A percentile compares a stretch with the other conserved stretches of the same genome.
These are phyloP conservation scores for Amyelois transitella DNA, from an alignment of 1,140 invertebrate species.

Conservation along the genomic window DNA sequence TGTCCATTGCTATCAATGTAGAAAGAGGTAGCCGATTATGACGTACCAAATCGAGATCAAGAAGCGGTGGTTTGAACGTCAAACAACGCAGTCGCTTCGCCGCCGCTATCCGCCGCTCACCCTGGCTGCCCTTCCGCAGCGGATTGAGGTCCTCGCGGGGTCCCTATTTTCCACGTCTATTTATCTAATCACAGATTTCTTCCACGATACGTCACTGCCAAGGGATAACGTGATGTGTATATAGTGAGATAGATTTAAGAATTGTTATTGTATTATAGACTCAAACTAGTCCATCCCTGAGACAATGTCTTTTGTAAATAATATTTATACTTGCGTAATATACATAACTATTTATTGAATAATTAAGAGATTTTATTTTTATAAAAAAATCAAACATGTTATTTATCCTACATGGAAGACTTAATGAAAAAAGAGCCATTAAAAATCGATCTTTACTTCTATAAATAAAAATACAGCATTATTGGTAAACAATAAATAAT, in stretches of 20 bases:
- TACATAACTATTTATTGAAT: conserved; percentile 13
- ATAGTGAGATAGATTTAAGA: conserved; percentile 58
- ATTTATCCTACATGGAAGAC: not conserved
- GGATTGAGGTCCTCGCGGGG: conserved; percentile 16
- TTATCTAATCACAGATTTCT: conserved; percentile 26
- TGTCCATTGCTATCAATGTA: conserved; percentile 78
- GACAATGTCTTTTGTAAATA: conserved; percentile 24
- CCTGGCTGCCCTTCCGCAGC: conserved; percentile 38
- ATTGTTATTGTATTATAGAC: conserved; percentile 32
- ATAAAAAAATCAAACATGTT: not conserved
- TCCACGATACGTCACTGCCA: conserved; percentile 31
- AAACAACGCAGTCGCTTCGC: conserved; percentile 12
- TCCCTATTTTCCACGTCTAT: conserved; percentile 29
- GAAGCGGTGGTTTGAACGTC: conserved; percentile 41
- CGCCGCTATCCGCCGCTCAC: conserved; percentile 21
- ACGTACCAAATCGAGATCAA: conserved; percentile 31
- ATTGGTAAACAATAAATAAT: conserved; percentile 59
- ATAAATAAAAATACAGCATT: conserved; percentile 33
- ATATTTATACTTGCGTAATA: conserved; percentile 11
- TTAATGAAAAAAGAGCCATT: conserved; percentile 19
- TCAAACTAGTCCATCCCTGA: conserved; percentile 45
- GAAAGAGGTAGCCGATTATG: conserved; percentile 55
- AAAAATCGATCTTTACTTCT: conserved; percentile 8
- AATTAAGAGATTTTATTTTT: conserved; percentile 1
- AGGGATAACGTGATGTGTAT: conserved; percentile 20